These are phyloP conservation scores for Coelopa pilipes DNA, from an alignment of 2,888 invertebrate genomes.

Conservation along the genomic window DNA sequence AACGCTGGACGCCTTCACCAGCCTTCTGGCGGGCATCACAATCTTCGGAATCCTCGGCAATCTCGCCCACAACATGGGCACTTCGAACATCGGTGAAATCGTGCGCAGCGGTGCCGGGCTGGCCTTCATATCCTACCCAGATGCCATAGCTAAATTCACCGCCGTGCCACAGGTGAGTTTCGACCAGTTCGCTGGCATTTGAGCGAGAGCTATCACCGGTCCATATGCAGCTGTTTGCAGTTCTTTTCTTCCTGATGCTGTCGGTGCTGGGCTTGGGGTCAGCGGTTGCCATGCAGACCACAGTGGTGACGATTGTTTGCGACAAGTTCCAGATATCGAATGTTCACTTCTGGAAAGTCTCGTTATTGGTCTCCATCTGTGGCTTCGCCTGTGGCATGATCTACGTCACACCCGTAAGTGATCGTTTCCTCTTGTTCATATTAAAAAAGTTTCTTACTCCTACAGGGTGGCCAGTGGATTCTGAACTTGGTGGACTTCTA, in stretches of 20 bases:
- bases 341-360: constrained; percentile 72
- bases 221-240: constrained; percentile 74
- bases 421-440: neutral
- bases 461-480: constrained; percentile 73
- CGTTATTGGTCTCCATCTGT: constrained; percentile 68
- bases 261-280: constrained; percentile 82
- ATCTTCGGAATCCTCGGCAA: constrained; percentile 86
- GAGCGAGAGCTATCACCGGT: neutral
- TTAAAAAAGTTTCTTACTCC: neutral
- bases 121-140: constrained; percentile 86
- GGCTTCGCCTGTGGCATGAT: constrained; percentile 76
- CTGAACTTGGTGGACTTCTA: constrained; percentile 72
- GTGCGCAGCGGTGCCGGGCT: constrained; percentile 81
- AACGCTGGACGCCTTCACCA: constrained; percentile 82
- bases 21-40: constrained; percentile 81
- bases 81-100: constrained; percentile 72
- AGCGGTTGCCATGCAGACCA: constrained; percentile 77
- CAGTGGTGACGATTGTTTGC: constrained; percentile 75
- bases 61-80: constrained; percentile 73
- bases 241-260: constrained; percentile 85
- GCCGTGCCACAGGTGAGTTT: constrained; percentile 75
- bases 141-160: constrained; percentile 81
- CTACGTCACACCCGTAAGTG: constrained; percentile 74
- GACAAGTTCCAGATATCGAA: constrained; percentile 73
- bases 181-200: neutral